Conservation (phyloP, 2,888 invertebrate species). For the Colletes collaris region DNA sequence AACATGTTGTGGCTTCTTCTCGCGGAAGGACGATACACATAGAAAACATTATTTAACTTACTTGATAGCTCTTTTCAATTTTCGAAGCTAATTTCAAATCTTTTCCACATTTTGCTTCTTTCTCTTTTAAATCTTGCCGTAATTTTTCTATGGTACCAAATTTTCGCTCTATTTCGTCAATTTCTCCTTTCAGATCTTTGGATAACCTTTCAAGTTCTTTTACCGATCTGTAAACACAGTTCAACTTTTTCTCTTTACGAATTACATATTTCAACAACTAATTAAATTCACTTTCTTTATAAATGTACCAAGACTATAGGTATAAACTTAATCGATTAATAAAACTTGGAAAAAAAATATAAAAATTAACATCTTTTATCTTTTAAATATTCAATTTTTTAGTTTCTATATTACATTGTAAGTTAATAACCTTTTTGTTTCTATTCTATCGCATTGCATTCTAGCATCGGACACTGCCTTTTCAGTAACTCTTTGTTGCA, state of each 20-base stretch:
- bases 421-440: conserved; percentile 83
- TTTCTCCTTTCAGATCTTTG: conserved; percentile 66
- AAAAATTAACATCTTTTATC: no score
- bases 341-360: no score
- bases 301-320: not conserved
- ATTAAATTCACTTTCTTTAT: not conserved
- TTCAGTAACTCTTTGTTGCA: conserved; percentile 79
- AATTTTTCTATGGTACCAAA: conserved; percentile 75
- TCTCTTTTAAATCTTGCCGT: conserved; percentile 76
- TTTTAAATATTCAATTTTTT: no score
- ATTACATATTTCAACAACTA: not conserved
- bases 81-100: conserved; percentile 70
- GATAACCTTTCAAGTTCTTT: conserved; percentile 63
- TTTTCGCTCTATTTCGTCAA: conserved; percentile 70
- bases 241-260: conserved; percentile 7
- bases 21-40: not conserved
- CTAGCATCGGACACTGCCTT: conserved; percentile 83
- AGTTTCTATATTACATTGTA: not conserved
- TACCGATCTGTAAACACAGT: conserved; percentile 61
- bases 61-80: conserved; percentile 68
- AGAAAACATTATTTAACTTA: conserved; percentile 54
- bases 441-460: conserved; percentile 83
- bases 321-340: not conserved
- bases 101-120: conserved; percentile 74
- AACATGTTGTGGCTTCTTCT: no score